These are phyloP conservation scores for Drosophila testacea DNA, from an alignment of 2,888 invertebrate species.

Conservation along the genomic window DNA sequence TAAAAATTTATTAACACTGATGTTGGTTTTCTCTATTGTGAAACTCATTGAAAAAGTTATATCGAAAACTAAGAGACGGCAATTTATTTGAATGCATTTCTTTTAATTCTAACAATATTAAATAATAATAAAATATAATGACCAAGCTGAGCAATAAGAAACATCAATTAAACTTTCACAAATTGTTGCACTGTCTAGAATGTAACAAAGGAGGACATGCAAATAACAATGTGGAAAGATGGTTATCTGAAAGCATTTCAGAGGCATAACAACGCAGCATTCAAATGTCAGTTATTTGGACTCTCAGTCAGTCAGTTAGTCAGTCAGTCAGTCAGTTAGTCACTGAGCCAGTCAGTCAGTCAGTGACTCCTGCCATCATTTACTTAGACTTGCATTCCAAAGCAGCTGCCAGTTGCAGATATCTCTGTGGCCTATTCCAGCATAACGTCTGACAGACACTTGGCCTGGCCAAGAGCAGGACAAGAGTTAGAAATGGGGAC, in stretches of 20 bases:
- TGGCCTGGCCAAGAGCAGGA: slow-evolving; percentile 6
- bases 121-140: too few relatives aligned
- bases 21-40: background rate
- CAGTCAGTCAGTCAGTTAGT: slow-evolving; percentile 36
- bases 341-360: slow-evolving; percentile 42
- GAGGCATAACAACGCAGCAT: slow-evolving; percentile 3
- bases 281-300: slow-evolving; percentile 43
- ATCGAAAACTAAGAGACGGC: background rate
- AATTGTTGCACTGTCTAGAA: background rate
- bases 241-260: slow-evolving; percentile 1
- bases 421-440: slow-evolving; percentile 23
- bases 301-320: slow-evolving; percentile 43
- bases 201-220: background rate
- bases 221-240: slow-evolving; percentile 5
- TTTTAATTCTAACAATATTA: background rate
- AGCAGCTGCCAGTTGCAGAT: slow-evolving; percentile 38
- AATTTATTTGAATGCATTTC: too few relatives aligned
- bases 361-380: slow-evolving; percentile 41
- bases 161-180: background rate
- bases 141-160: background rate
- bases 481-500: background rate
- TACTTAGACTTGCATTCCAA: slow-evolving; percentile 60
- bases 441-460: slow-evolving; percentile 23
- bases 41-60: background rate
- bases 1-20: slow-evolving; percentile 17